Evolutionary conservation across 2,113 vertebrate genomes (phyloP).

Genomic region (Tragelaphus buxtoni): DNA sequence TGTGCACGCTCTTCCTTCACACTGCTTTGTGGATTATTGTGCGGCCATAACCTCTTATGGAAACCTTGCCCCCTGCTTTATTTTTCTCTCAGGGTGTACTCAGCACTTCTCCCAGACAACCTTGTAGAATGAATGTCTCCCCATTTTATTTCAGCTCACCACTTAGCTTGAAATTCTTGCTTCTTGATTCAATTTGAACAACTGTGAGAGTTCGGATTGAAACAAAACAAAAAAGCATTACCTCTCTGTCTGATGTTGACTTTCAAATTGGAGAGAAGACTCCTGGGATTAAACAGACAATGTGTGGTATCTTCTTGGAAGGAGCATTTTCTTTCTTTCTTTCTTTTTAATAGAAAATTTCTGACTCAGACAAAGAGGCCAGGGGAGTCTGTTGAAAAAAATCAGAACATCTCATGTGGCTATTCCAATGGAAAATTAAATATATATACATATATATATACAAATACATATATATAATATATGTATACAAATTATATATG

Average conservation of each 20-base stretch:
- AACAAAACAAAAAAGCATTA: constrained; percentile 74
- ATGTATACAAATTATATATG: too few relatives aligned
- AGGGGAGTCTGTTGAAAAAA: constrained; percentile 67
- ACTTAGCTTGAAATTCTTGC: constrained; percentile 63
- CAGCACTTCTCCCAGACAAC: neutral
- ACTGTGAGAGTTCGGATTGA: constrained; percentile 68
- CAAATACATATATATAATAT: too few relatives aligned
- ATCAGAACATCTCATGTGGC: constrained; percentile 65
- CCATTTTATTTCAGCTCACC: constrained; percentile 50
- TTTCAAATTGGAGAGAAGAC: constrained; percentile 78
- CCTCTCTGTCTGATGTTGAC: constrained; percentile 65
- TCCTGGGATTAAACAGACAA: constrained; percentile 72
- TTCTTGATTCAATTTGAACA: constrained; percentile 73
- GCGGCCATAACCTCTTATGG: neutral
- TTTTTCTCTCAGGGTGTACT: neutral
- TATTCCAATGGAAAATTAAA: constrained; percentile 48
- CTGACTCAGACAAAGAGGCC: constrained; percentile 75
- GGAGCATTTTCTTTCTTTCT: constrained; percentile 57
- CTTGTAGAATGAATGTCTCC: constrained; percentile 20
- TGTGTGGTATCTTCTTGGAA: constrained; percentile 69
- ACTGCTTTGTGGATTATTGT: neutral
- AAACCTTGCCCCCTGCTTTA: neutral
- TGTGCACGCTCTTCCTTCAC: neutral
- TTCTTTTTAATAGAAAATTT: constrained; percentile 81
- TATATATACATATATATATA: too few relatives aligned